phyloP scores from a whole-genome alignment of 1,140 invertebrate species.

The Hormaphis cornu region DNA sequence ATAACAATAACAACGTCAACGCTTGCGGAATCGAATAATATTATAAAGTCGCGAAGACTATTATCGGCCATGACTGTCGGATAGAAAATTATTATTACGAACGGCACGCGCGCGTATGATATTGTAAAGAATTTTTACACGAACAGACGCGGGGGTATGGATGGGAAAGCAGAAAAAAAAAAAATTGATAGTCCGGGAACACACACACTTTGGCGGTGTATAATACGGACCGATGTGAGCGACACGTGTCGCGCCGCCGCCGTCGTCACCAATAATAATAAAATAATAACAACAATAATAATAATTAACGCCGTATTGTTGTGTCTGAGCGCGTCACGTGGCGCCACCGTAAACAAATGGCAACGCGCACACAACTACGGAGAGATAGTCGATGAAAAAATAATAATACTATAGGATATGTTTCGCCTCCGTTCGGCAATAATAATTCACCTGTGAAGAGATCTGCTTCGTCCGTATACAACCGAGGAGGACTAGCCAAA shows the following conservation, averaged over 20 bases:
- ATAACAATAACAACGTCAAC: not conserved
- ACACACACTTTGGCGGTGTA: not conserved
- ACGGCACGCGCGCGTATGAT: not conserved
- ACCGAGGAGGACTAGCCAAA: too few species aligned
- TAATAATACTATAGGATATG: too few species aligned
- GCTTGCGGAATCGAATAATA: not conserved
- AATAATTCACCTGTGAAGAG: too few species aligned
- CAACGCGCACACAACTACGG: not conserved
- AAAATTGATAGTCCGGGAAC: conserved; percentile 14
- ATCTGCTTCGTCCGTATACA: too few species aligned
- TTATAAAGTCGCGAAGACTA: not conserved
- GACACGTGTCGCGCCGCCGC: not conserved
- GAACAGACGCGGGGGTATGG: not conserved
- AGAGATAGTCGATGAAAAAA: not conserved
- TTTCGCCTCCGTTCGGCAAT: too few species aligned
- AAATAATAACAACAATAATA: conserved; percentile 23
- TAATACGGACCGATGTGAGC: not conserved
- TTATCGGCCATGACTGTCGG: conserved; percentile 7
- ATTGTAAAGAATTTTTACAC: too few species aligned
- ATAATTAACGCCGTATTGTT: conserved; percentile 31
- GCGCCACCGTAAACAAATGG: conserved; percentile 30
- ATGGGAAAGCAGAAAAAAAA: not conserved
- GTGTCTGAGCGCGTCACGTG: conserved; percentile 21
- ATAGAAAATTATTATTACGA: not conserved
- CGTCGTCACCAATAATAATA: not conserved